phyloP scores from a whole-genome alignment of 2,113 vertebrate species.

The Lophochroa leadbeateri region DNA sequence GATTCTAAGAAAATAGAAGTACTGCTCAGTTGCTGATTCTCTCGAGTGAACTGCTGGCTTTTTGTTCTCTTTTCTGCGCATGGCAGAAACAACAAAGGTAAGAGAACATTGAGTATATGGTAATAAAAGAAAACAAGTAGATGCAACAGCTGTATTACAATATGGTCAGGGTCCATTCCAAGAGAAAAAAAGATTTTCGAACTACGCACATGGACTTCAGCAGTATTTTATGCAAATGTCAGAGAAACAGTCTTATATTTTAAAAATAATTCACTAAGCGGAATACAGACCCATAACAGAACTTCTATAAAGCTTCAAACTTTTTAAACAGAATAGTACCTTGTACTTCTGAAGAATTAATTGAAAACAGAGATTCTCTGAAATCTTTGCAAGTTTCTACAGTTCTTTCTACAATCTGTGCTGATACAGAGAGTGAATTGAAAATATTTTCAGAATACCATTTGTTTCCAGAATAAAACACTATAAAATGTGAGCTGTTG shows the following conservation, averaged over 20 bases:
- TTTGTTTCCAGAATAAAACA: not conserved
- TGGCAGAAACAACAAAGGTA: not conserved
- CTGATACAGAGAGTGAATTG: not conserved
- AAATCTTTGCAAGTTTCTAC: not conserved
- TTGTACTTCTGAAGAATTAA: not conserved
- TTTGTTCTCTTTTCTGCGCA: not conserved
- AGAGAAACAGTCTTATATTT: not conserved
- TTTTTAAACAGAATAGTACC: not conserved
- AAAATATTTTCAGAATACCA: not conserved
- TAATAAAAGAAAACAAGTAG: not conserved
- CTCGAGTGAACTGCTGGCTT: not conserved
- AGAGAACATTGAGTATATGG: not conserved
- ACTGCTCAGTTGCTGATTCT: not conserved
- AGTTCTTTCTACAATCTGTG: not conserved
- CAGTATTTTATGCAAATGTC: not conserved
- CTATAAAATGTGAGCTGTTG: not conserved
- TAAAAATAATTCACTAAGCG: not conserved
- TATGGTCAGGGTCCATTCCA: not conserved
- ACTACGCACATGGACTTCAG: not conserved
- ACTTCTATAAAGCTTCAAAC: not conserved
- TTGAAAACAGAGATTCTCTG: not conserved
- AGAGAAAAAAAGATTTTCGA: not conserved
- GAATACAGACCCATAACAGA: not conserved
- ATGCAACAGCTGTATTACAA: not conserved
- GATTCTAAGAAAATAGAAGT: not conserved